Evolutionary conservation across 2,888 invertebrate species (phyloP).

Genomic region (Limnephilus rhombicus): DNA sequence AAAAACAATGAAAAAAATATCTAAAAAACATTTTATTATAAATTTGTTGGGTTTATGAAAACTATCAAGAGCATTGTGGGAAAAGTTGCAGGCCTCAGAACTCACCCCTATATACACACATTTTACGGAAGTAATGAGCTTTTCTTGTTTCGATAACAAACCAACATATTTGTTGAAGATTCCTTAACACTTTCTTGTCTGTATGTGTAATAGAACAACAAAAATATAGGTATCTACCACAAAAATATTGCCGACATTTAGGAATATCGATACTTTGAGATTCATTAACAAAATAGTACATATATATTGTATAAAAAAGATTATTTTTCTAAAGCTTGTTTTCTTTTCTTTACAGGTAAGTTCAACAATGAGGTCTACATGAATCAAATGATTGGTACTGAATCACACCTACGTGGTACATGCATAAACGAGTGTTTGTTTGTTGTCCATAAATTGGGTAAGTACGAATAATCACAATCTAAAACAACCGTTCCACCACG

Average conservation of each 20-base stretch:
- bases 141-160: constrained; percentile 9
- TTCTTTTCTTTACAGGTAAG: constrained; percentile 35
- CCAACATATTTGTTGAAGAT: not conserved
- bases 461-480: not conserved
- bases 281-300: too few species aligned
- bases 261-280: too few species aligned
- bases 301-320: too few species aligned
- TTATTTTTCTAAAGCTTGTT: not conserved
- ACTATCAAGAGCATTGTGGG: not conserved
- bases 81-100: not conserved
- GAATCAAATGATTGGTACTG: not conserved
- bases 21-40: too few species aligned
- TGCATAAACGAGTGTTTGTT: not conserved
- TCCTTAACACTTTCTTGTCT: not conserved
- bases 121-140: constrained; percentile 15
- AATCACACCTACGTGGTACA: not conserved
- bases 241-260: not conserved
- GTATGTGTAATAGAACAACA: too few species aligned
- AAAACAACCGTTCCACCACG: constrained; percentile 13
- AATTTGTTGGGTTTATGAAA: too few species aligned
- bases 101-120: not conserved
- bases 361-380: not conserved
- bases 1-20: not conserved
- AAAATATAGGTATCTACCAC: too few species aligned
- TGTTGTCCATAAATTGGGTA: not conserved